Evolutionary conservation across 2,797 vertebrate species (phyloP).

Genomic region (Amblyraja radiata): DNA sequence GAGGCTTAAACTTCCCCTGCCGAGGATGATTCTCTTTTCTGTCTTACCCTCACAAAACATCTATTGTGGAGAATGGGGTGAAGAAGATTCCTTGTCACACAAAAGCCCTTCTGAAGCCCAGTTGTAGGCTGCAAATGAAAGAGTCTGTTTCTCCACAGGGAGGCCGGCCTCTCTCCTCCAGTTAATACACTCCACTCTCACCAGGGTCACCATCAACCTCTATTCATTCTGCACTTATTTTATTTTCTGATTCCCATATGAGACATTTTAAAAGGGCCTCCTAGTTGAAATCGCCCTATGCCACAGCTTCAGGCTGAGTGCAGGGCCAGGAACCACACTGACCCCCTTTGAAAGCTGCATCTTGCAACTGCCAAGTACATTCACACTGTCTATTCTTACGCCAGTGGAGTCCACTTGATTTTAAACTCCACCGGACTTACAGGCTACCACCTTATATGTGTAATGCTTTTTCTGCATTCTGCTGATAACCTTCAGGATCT

Average conservation of each 20-base stretch:
- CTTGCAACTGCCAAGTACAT: background rate
- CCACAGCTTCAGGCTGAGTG: slow-evolving; percentile 15
- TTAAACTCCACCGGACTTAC: background rate
- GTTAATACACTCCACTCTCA: slow-evolving; percentile 75
- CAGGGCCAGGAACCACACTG: slow-evolving; percentile 2
- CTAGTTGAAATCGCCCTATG: slow-evolving; percentile 20
- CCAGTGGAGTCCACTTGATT: background rate
- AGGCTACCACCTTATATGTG: background rate
- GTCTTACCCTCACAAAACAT: slow-evolving; percentile 83
- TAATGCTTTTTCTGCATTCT: background rate
- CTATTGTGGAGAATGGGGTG: slow-evolving; percentile 80
- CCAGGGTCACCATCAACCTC: slow-evolving; percentile 75
- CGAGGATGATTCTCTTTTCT: slow-evolving; percentile 68
- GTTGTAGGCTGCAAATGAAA: slow-evolving; percentile 76
- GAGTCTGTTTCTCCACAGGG: slow-evolving; percentile 76
- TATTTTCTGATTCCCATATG: slow-evolving; percentile 55
- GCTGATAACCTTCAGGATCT: background rate
- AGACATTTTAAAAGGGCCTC: slow-evolving; percentile 35
- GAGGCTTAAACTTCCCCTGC: slow-evolving; percentile 74
- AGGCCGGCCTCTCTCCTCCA: slow-evolving; percentile 58
- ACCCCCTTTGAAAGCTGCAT: slow-evolving; percentile 16
- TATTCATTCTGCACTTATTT: slow-evolving; percentile 79
- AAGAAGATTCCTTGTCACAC: slow-evolving; percentile 84
- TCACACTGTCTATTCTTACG: background rate
- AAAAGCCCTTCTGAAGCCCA: slow-evolving; percentile 84